phyloP scores from a whole-genome alignment of 2,113 vertebrate species.

The Microcebus ravelobensis region DNA sequence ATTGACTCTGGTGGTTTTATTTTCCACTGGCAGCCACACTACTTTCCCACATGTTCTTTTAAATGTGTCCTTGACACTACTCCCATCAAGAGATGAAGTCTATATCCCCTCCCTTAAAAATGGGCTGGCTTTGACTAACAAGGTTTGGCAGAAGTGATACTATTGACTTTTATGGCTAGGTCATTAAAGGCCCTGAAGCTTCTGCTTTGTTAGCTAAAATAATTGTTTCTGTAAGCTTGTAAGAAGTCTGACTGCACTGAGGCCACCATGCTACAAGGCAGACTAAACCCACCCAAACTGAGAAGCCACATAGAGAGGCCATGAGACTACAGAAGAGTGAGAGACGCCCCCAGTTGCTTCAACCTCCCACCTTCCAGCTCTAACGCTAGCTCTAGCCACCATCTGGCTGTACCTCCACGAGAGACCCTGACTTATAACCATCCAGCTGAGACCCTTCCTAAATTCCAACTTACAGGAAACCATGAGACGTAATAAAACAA shows the following conservation, averaged over 20 bases:
- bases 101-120: background rate
- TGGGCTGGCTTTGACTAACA: background rate
- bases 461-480: background rate
- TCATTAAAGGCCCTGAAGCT: background rate
- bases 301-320: background rate
- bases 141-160: background rate
- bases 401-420: background rate
- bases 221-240: background rate
- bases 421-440: background rate
- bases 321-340: background rate
- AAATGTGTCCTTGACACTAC: background rate
- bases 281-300: background rate
- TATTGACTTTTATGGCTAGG: background rate
- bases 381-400: no score
- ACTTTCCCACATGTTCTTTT: background rate
- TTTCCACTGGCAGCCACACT: background rate
- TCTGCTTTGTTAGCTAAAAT: conserved; percentile 3
- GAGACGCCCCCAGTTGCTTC: background rate
- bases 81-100: background rate
- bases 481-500: background rate
- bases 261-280: background rate
- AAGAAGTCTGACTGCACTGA: background rate
- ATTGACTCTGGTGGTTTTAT: background rate
- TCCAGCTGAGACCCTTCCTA: background rate
- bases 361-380: background rate